phyloP scores from a whole-genome alignment of 2,113 vertebrate species.

The Dendrocopos noguchii region DNA sequence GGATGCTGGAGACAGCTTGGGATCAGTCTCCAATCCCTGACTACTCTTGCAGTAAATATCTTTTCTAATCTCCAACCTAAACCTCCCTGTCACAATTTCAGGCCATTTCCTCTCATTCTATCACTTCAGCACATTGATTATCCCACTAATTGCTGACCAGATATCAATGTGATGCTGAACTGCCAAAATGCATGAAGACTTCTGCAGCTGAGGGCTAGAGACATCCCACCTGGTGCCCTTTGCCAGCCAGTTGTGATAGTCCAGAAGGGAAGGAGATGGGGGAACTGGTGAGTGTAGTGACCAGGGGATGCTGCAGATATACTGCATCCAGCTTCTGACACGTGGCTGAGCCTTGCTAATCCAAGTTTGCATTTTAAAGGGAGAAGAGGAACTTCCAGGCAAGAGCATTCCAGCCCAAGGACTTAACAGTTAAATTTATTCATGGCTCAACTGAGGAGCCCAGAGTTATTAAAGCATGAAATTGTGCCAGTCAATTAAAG shows the following conservation, averaged over 20 bases:
- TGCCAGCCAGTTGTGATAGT: not conserved
- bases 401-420: constrained; percentile 13
- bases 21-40: no score
- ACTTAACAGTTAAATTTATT: constrained; percentile 59
- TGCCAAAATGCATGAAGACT: not conserved
- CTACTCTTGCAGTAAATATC: no score
- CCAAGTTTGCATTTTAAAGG: not conserved
- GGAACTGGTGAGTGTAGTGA: rapidly evolving
- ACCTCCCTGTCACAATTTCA: no score
- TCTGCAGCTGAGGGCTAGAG: not conserved
- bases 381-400: not conserved
- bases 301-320: not conserved
- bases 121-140: not conserved
- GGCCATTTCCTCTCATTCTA: no score
- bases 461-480: constrained; percentile 66
- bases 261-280: not conserved
- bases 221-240: not conserved
- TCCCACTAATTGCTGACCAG: not conserved
- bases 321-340: not conserved
- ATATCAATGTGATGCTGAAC: not conserved
- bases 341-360: not conserved
- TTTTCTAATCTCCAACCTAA: no score
- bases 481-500: constrained; percentile 70
- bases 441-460: constrained; percentile 49
- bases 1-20: no score